Percentiles rank a stretch among this genome's conserved stretches.
These are phyloP conservation scores for Neodiprion pinetum DNA, from an alignment of 1,140 invertebrate genomes.

Conservation along the genomic window DNA sequence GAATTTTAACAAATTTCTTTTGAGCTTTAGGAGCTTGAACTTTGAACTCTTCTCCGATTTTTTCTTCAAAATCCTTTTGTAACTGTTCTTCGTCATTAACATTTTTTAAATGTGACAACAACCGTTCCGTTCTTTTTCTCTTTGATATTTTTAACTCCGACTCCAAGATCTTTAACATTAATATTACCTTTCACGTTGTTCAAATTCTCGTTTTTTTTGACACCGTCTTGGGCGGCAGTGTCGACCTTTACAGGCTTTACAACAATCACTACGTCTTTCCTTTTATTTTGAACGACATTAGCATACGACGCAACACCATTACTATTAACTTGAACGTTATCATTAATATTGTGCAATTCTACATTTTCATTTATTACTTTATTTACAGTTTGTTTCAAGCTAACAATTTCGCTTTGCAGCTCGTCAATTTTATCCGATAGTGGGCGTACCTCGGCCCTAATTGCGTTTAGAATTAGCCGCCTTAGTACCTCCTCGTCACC, in stretches of 20 bases:
- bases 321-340: background rate
- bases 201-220: slow-evolving; percentile 3
- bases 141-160: background rate
- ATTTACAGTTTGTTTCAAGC: background rate
- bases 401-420: slow-evolving; percentile 3
- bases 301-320: background rate
- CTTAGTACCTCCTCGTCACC: background rate
- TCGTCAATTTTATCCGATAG: background rate
- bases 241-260: background rate
- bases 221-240: background rate
- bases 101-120: slow-evolving; percentile 1
- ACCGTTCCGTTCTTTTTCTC: background rate
- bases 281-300: slow-evolving; percentile 5
- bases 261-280: too few species aligned
- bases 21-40: slow-evolving; percentile 19
- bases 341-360: background rate
- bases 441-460: background rate
- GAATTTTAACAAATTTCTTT: slow-evolving; percentile 21
- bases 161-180: background rate
- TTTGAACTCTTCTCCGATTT: slow-evolving; percentile 14
- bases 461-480: background rate
- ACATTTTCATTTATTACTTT: background rate
- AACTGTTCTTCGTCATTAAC: slow-evolving; percentile 4
- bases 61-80: slow-evolving; percentile 8
- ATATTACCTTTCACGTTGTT: background rate